Evolutionary conservation across 2,888 invertebrate genomes (phyloP).

Genomic region (Colletes collaris): DNA sequence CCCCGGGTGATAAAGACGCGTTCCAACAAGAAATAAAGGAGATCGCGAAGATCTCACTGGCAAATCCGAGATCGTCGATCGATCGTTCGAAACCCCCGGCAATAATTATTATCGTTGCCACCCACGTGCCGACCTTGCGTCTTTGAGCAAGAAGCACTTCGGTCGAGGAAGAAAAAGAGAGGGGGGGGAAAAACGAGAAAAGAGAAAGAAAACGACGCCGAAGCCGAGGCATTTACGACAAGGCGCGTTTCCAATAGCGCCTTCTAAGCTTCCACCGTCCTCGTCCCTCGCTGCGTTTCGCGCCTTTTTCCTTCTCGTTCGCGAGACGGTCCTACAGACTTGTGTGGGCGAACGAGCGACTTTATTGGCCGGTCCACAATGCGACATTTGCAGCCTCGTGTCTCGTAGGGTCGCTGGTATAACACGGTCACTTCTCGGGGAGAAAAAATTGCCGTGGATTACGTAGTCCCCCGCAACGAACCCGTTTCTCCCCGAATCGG

Average conservation of each 20-base stretch:
- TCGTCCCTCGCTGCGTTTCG: background rate
- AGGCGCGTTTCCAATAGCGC: constrained; percentile 61
- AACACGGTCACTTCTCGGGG: constrained; percentile 44
- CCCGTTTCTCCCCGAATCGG: constrained; percentile 35
- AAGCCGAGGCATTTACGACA: constrained; percentile 61
- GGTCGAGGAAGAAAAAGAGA: constrained; percentile 20
- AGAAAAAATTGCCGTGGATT: constrained; percentile 50
- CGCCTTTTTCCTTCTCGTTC: background rate
- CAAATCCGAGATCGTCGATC: constrained; percentile 55
- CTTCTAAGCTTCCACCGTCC: constrained; percentile 56
- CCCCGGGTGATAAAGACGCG: constrained; percentile 43
- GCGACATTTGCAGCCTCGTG: constrained; percentile 62
- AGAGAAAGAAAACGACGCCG: constrained; percentile 49
- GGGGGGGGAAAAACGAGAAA: constrained; percentile 14
- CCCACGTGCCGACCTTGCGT: constrained; percentile 62
- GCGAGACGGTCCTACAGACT: constrained; percentile 28
- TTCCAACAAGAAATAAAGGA: constrained; percentile 44
- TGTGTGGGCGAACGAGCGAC: constrained; percentile 66
- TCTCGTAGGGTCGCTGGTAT: constrained; percentile 49
- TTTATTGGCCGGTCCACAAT: constrained; percentile 70
- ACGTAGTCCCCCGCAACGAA: constrained; percentile 31
- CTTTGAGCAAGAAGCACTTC: constrained; percentile 42
- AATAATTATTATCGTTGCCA: constrained; percentile 65
- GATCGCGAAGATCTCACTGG: constrained; percentile 40
- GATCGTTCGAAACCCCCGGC: constrained; percentile 46